These are phyloP conservation scores for Meliscaeva auricollis DNA, from an alignment of 2,888 invertebrate genomes.

Conservation along the genomic window DNA sequence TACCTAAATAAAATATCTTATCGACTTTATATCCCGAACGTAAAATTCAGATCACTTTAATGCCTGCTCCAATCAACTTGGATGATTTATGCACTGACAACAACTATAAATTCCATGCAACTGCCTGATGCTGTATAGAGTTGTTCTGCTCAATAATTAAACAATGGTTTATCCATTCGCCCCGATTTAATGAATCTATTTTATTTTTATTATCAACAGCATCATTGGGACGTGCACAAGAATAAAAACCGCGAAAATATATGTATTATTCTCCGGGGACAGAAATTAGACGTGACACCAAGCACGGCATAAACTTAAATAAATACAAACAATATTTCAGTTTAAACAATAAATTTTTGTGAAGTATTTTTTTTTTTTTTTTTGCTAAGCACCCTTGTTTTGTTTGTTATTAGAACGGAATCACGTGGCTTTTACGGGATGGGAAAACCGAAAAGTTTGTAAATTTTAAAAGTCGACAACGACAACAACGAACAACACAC, in stretches of 20 bases:
- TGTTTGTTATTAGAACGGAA: background rate
- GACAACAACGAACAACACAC: background rate
- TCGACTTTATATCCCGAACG: conserved; percentile 26
- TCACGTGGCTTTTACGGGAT: conserved; percentile 23
- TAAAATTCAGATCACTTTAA: conserved; percentile 7
- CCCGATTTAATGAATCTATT: conserved; percentile 3
- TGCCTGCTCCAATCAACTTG: conserved; percentile 4
- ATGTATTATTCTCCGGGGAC: background rate
- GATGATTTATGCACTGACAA: conserved; percentile 40
- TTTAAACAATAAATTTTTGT: background rate
- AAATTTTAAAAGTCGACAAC: conserved; percentile 1
- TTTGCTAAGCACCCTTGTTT: conserved; percentile 1
- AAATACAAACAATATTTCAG: conserved; percentile 7
- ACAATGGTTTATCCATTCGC: conserved; percentile 39
- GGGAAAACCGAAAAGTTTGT: conserved; percentile 7
- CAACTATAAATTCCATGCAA: conserved; percentile 26
- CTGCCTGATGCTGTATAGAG: conserved; percentile 13
- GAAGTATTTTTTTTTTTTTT: background rate
- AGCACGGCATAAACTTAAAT: conserved; percentile 10
- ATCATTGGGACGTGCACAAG: background rate
- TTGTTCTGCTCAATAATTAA: conserved; percentile 29
- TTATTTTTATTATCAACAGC: conserved; percentile 39
- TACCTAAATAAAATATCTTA: conserved; percentile 33
- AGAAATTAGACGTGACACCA: conserved; percentile 34
- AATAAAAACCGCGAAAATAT: background rate